These are phyloP conservation scores for Cyanocitta stelleri DNA, from an alignment of 2,113 vertebrate species.

Conservation along the genomic window DNA sequence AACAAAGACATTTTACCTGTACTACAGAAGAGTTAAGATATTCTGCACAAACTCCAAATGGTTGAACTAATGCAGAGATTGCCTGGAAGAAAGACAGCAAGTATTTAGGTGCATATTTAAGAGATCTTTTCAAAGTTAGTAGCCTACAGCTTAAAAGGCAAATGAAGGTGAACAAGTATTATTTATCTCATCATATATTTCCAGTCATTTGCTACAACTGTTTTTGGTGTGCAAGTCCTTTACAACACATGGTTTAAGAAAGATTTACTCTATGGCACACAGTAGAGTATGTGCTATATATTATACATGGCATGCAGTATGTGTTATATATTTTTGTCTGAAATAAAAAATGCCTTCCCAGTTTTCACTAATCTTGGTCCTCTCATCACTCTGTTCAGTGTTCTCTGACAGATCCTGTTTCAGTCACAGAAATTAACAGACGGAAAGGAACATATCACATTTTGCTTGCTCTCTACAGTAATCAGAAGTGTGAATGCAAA, in stretches of 20 bases:
- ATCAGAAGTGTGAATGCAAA: background rate
- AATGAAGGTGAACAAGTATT: background rate
- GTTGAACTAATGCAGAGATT: slow-evolving; percentile 93
- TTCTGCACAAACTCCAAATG: slow-evolving; percentile 93
- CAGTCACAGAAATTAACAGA: background rate
- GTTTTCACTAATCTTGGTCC: background rate
- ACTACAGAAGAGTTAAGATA: slow-evolving; percentile 94
- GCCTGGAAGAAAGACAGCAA: slow-evolving; percentile 71
- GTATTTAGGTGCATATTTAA: background rate
- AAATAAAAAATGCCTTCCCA: background rate
- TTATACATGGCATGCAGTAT: background rate
- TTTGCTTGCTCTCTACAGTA: slow-evolving; percentile 9
- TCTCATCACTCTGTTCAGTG: background rate
- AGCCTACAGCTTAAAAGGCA: background rate
- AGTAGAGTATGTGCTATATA: background rate
- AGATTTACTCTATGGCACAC: background rate
- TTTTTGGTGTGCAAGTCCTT: background rate
- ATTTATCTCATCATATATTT: background rate
- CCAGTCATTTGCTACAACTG: background rate
- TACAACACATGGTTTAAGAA: background rate
- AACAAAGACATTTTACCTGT: slow-evolving; percentile 78
- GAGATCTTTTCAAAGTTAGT: background rate
- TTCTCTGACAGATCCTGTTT: background rate
- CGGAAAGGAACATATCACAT: background rate
- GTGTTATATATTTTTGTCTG: background rate